Evolutionary conservation across 2,888 invertebrate species (phyloP), one percentile per base, ranked within the genome.

Genomic region (Cheilosia scutellata): DNA sequence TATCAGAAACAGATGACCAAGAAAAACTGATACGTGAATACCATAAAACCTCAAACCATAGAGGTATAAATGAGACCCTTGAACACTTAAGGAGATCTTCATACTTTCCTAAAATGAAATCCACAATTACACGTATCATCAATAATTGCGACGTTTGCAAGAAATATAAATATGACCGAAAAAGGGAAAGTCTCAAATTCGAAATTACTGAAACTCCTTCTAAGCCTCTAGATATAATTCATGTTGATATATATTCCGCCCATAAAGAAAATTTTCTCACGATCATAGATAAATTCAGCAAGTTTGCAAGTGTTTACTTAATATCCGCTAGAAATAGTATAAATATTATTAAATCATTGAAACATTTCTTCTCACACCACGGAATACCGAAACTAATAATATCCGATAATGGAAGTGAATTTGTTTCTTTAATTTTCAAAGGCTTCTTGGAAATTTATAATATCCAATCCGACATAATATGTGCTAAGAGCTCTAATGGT

Each of bases 111-210:
- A 57, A 70, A 9, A 58, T 87, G 55, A 82, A 79, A 74, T 33
- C 16, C 9, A 27, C 40, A 29, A 87, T 78, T 2, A 51, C 55
- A 5, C 7, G 58, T 29, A 31, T 68, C 29, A 72, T 82, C 16
- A 78, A 78, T 5, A 77, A 68, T 29, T 87, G 76, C 27, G 82
- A 80, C 2, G 75, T 33, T 6, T 83, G 86, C 29, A 51, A 83
- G 20, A 74, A 55, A 1, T 16, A 76, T 0, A 88, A 88, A 53
- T 88, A 87, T 7, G 74, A 87, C 31, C 80, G 83, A 16, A 71
- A 84, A 27, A 84, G 72, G 25, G 53, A 60, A 25, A 70, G 55
- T 51, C 6, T 65, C 5, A 29, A 47, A 5, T 87, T 44, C 7
- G 47, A 76, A 66, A 55, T 70, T 7, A 49, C 82, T 1, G 82